Evolutionary conservation across 2,888 invertebrate species (phyloP).

Genomic region (Harmothoe impar): DNA sequence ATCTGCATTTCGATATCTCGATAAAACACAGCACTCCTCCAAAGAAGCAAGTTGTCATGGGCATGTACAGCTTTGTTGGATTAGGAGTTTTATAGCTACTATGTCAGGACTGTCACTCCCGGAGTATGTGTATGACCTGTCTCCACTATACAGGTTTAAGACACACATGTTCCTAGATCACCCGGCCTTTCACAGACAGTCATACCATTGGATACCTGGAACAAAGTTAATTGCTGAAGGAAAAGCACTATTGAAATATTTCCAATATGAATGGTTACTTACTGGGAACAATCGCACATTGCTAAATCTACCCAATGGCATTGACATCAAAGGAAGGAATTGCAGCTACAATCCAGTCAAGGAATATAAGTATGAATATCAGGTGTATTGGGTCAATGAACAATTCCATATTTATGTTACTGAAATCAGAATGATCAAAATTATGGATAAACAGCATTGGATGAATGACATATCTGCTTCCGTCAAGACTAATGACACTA

Average conservation of each 20-base stretch:
- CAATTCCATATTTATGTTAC: background rate
- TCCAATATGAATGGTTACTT: background rate
- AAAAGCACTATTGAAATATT: background rate
- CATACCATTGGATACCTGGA: background rate
- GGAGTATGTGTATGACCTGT: background rate
- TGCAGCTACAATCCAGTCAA: background rate
- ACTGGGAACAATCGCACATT: background rate
- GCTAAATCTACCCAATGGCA: too few species aligned
- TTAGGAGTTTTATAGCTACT: too few species aligned
- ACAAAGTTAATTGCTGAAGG: too few species aligned
- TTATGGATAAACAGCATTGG: background rate
- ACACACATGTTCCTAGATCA: background rate
- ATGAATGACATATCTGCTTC: too few species aligned
- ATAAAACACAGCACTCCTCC: too few species aligned
- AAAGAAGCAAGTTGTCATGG: too few species aligned
- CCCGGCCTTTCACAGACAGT: background rate
- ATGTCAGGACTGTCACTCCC: too few species aligned
- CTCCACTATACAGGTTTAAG: background rate
- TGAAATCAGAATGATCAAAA: background rate
- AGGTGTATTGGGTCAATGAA: background rate
- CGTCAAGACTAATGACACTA: too few species aligned
- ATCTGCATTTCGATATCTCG: too few species aligned
- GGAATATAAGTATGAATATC: background rate
- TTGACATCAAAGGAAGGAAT: too few species aligned
- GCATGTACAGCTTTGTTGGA: too few species aligned